Conservation (phyloP, 2,113 vertebrate genomes). For the Ptychochromis oligacanthus region DNA sequence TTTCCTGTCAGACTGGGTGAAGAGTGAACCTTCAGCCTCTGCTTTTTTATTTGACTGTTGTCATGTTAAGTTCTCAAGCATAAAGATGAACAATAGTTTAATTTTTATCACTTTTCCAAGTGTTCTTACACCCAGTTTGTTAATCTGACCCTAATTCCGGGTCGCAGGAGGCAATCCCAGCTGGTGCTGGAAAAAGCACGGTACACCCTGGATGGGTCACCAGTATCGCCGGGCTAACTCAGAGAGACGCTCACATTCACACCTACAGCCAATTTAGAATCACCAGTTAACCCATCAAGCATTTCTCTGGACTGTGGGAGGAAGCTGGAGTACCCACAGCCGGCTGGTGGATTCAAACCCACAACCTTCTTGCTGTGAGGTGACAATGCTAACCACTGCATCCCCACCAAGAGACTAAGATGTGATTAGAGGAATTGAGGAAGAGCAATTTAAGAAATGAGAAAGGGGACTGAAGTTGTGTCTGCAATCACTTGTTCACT, state of each 20-base stretch:
- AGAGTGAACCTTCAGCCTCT: neutral
- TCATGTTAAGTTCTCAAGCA: no score
- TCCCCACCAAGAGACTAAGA: neutral
- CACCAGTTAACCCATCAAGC: no score
- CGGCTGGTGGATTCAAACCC: accelerated
- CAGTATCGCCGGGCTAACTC: neutral
- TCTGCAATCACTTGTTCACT: neutral
- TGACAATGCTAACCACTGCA: no score
- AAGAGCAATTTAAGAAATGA: neutral
- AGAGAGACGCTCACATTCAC: neutral
- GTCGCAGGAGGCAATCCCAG: no score
- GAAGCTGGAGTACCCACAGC: neutral
- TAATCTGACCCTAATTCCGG: no score
- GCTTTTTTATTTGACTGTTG: no score
- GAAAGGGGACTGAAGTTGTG: neutral
- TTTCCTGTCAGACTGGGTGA: neutral
- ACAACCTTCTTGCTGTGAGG: neutral
- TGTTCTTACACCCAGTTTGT: no score
- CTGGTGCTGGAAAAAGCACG: neutral
- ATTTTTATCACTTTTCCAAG: no score
- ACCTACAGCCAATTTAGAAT: no score
- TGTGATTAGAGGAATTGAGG: neutral
- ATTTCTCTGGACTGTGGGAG: no score
- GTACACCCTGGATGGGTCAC: accelerated
- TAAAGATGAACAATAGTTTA: no score